These are phyloP conservation scores for Escarpia spicata DNA, from an alignment of 2,888 invertebrate genomes.

Conservation along the genomic window DNA sequence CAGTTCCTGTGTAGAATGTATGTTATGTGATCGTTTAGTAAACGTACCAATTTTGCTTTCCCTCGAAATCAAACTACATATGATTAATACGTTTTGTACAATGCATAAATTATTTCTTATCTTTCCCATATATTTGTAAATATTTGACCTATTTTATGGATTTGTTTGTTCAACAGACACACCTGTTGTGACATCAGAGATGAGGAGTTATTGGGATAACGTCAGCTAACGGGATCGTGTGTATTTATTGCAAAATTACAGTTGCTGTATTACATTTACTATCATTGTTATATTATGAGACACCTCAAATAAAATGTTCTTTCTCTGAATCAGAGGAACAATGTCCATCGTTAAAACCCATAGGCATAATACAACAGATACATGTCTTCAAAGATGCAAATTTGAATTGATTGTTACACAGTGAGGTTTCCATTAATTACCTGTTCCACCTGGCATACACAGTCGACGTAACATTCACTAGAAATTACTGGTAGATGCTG, in stretches of 20 bases:
- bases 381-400: no score
- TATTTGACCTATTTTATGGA: conserved; percentile 3
- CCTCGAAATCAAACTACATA: neutral
- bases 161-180: neutral
- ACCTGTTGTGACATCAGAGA: neutral
- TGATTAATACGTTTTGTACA: neutral
- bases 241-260: conserved; percentile 3
- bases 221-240: neutral
- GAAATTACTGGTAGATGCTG: no score
- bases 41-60: neutral
- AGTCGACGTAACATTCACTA: no score
- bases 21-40: neutral
- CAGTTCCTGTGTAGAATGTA: conserved; percentile 2
- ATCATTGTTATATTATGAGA: neutral
- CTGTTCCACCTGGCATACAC: no score
- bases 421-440: no score
- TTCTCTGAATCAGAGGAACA: neutral
- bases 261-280: conserved; percentile 9
- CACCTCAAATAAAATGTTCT: conserved; percentile 13
- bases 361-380: neutral
- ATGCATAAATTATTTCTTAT: neutral
- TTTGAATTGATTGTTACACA: no score
- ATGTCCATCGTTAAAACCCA: neutral
- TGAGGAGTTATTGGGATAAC: neutral
- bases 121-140: conserved; percentile 16